Conservation (phyloP, 2,113 vertebrate species). For the Garra rufa region DNA sequence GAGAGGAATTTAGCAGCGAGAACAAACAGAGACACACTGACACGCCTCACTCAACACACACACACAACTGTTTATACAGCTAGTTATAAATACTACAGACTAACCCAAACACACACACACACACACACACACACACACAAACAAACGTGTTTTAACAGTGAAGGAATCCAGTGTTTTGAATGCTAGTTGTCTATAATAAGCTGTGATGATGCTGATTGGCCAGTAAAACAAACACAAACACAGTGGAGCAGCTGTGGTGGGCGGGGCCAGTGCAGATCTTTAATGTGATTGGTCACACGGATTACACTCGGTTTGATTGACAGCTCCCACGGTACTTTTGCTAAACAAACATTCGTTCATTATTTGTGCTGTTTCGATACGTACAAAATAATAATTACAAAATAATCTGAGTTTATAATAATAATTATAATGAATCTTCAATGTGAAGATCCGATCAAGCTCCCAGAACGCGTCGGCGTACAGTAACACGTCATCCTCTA, state of each 20-base stretch:
- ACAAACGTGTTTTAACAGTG: too few relatives aligned
- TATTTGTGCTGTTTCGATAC: slow-evolving; percentile 27
- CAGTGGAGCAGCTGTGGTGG: background rate
- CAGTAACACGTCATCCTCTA: background rate
- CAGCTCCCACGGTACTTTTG: slow-evolving; percentile 22
- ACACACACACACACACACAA: too few relatives aligned
- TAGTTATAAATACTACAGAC: too few relatives aligned
- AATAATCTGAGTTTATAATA: slow-evolving; percentile 43
- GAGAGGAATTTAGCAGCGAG: too few relatives aligned
- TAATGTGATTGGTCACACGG: slow-evolving; percentile 52
- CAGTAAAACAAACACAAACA: background rate
- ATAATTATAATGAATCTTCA: slow-evolving; percentile 56
- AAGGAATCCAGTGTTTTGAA: background rate
- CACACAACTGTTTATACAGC: too few relatives aligned
- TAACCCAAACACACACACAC: too few relatives aligned
- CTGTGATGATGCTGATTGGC: background rate
- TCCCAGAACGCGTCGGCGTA: slow-evolving; percentile 38
- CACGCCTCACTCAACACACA: too few relatives aligned
- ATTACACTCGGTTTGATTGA: slow-evolving; percentile 21
- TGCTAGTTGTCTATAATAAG: background rate
- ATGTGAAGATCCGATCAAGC: slow-evolving; percentile 55
- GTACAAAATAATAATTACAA: slow-evolving; percentile 56
- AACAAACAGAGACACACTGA: too few relatives aligned
- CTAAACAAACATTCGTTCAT: slow-evolving; percentile 50
- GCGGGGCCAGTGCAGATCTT: slow-evolving; percentile 43